Conservation (phyloP, 2,113 vertebrate species). For the Forbesichthys agassizii region DNA sequence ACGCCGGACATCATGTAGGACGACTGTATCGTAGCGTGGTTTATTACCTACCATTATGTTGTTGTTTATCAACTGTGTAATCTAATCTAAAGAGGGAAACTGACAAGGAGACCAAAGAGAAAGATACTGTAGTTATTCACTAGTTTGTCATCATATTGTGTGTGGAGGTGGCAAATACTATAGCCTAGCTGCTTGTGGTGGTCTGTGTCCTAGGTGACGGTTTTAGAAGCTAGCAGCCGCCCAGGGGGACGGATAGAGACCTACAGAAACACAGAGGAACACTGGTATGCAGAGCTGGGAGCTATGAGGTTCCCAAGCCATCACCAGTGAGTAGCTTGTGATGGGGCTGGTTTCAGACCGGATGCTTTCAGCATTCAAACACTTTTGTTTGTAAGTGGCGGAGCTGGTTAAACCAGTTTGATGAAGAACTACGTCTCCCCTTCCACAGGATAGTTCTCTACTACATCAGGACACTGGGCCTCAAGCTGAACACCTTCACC, state of each 20-base stretch:
- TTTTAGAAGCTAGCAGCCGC: slow-evolving; percentile 41
- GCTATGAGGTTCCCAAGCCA: slow-evolving; percentile 52
- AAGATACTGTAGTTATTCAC: no score
- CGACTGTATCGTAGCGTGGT: no score
- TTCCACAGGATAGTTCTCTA: slow-evolving; percentile 28
- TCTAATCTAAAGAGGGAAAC: no score
- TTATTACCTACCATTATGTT: no score
- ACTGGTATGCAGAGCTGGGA: slow-evolving; percentile 57
- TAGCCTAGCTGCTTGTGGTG: not conserved
- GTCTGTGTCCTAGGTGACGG: slow-evolving; percentile 31
- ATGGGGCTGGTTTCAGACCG: not conserved
- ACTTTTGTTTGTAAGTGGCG: no score
- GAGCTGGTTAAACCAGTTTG: no score
- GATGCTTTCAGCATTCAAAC: no score
- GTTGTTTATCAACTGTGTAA: no score
- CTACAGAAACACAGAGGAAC: slow-evolving; percentile 40
- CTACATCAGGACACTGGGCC: not conserved
- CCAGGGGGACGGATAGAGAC: slow-evolving; percentile 51
- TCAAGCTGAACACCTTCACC: slow-evolving; percentile 28
- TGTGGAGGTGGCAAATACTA: no score
- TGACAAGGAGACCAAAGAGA: no score
- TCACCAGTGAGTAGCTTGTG: slow-evolving; percentile 27
- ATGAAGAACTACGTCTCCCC: not conserved
- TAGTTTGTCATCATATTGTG: no score
- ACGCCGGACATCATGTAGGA: slow-evolving; percentile 43